These are phyloP conservation scores for Catocala fraxini DNA, from an alignment of 2,888 invertebrate genomes.

Conservation along the genomic window DNA sequence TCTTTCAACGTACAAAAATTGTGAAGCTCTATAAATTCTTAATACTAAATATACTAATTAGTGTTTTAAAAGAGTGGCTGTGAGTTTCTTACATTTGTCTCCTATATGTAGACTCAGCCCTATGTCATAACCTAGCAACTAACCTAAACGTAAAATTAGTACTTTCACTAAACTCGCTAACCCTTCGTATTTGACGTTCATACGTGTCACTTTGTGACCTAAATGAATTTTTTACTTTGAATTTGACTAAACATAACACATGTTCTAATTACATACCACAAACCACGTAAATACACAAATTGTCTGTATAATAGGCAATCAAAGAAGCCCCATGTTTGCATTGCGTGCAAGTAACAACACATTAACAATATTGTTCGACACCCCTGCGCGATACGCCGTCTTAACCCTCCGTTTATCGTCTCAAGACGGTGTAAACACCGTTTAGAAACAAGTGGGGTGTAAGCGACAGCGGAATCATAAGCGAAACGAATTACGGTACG, in stretches of 20 bases:
- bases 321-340: slow-evolving; percentile 41
- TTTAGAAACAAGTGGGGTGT: slow-evolving; percentile 46
- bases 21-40: too few relatives aligned
- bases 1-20: too few relatives aligned
- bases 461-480: slow-evolving; percentile 44
- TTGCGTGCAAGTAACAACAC: slow-evolving; percentile 59
- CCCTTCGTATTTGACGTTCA: too few relatives aligned
- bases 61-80: too few relatives aligned
- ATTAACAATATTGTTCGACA: slow-evolving; percentile 64
- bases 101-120: too few relatives aligned
- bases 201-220: too few relatives aligned
- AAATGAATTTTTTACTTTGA: too few relatives aligned
- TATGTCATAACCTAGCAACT: too few relatives aligned
- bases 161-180: too few relatives aligned
- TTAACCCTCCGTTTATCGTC: slow-evolving; percentile 67
- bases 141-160: too few relatives aligned
- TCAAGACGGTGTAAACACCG: slow-evolving; percentile 76
- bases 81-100: too few relatives aligned
- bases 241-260: slow-evolving; percentile 5
- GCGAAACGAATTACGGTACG: background rate
- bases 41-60: too few relatives aligned
- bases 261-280: slow-evolving; percentile 31
- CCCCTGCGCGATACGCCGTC: slow-evolving; percentile 63
- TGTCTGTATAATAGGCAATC: slow-evolving; percentile 36
- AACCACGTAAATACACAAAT: slow-evolving; percentile 35